These are phyloP conservation scores for Poeciliopsis retropinna DNA, from an alignment of 2,113 vertebrate genomes.

Conservation along the genomic window DNA sequence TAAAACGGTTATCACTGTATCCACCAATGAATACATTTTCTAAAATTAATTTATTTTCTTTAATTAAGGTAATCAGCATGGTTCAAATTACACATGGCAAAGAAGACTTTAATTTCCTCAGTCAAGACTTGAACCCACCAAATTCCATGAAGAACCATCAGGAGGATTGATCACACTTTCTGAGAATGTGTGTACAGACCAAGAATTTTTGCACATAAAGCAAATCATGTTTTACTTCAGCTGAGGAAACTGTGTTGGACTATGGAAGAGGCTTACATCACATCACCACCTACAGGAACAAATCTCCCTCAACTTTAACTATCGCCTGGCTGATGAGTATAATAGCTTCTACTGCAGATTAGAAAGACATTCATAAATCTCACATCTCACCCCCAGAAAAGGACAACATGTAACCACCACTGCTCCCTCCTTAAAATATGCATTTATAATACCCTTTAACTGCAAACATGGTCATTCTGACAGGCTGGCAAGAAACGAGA, in stretches of 20 bases:
- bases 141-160: too few relatives aligned
- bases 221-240: too few relatives aligned
- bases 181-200: not conserved
- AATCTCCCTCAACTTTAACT: too few relatives aligned
- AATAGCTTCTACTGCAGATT: too few relatives aligned
- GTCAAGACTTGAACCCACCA: not conserved
- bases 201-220: not conserved
- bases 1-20: slow-evolving; percentile 14
- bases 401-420: not conserved
- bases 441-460: too few relatives aligned
- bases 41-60: not conserved
- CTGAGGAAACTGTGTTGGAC: not conserved
- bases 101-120: not conserved
- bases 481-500: too few relatives aligned
- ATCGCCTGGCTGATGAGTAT: too few relatives aligned
- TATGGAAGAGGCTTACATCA: too few relatives aligned
- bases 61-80: not conserved
- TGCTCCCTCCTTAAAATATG: not conserved
- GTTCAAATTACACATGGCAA: not conserved
- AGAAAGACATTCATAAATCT: not conserved
- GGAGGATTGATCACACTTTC: too few relatives aligned
- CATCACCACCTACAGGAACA: too few relatives aligned
- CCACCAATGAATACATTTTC: slow-evolving; percentile 39
- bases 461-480: too few relatives aligned
- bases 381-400: not conserved